These are phyloP conservation scores for Drosophila saltans DNA, from an alignment of 1,140 invertebrate species.

Conservation along the genomic window DNA sequence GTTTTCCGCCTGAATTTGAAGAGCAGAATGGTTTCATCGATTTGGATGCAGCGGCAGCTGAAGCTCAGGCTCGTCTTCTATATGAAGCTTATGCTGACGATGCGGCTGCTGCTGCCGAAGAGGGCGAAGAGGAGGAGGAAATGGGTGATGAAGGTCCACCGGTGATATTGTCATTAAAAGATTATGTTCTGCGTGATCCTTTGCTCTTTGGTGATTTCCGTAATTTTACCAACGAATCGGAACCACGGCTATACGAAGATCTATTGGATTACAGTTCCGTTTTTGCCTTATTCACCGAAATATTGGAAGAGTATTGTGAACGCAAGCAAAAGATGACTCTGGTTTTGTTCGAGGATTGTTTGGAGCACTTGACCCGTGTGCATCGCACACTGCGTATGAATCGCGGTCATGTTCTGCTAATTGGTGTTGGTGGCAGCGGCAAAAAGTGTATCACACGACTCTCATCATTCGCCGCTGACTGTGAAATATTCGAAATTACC, in stretches of 20 bases:
- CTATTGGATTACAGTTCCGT: slow-evolving; percentile 94
- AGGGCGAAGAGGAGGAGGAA: slow-evolving; percentile 59
- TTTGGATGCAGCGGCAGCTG: slow-evolving; percentile 51
- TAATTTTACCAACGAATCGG: slow-evolving; percentile 91
- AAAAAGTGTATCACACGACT: slow-evolving; percentile 90
- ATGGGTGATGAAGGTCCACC: slow-evolving; percentile 40
- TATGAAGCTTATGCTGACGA: slow-evolving; percentile 47
- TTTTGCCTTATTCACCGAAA: slow-evolving; percentile 93
- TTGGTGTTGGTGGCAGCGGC: slow-evolving; percentile 94
- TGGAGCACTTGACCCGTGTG: slow-evolving; percentile 93
- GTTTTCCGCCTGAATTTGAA: slow-evolving; percentile 83
- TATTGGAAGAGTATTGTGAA: slow-evolving; percentile 94
- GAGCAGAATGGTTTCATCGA: slow-evolving; percentile 69
- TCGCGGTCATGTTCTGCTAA: slow-evolving; percentile 91
- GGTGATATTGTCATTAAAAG: slow-evolving; percentile 54
- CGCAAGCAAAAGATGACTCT: slow-evolving; percentile 88
- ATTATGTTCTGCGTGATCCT: slow-evolving; percentile 89
- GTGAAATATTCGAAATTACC: slow-evolving; percentile 92
- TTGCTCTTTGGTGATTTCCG: slow-evolving; percentile 94
- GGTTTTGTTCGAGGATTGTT: slow-evolving; percentile 94
- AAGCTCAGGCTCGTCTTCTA: slow-evolving; percentile 57
- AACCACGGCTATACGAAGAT: slow-evolving; percentile 93
- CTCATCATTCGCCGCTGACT: slow-evolving; percentile 89
- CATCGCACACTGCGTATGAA: slow-evolving; percentile 93
- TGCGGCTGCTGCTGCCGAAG: slow-evolving; percentile 22